Evolutionary conservation across 2,113 vertebrate species (phyloP).

Genomic region (Gymnobelideus leadbeateri): DNA sequence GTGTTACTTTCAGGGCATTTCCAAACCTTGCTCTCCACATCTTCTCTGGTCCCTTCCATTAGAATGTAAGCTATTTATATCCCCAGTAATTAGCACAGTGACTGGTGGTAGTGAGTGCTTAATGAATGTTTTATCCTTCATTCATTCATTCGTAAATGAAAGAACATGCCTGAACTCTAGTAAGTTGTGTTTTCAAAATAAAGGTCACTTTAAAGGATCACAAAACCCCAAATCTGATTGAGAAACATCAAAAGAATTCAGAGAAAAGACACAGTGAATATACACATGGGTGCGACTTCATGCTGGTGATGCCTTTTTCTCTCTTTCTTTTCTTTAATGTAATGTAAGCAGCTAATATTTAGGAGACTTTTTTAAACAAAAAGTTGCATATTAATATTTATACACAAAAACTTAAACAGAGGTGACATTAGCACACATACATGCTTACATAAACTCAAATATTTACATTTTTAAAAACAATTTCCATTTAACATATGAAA

Average conservation of each 20-base stretch:
- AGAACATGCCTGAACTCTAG: slow-evolving; percentile 29
- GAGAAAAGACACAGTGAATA: slow-evolving; percentile 82
- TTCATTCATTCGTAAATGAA: not conserved
- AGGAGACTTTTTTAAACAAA: slow-evolving; percentile 79
- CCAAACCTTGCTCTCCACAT: not conserved
- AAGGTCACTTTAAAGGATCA: slow-evolving; percentile 57
- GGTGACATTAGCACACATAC: slow-evolving; percentile 83
- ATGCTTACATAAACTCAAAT: slow-evolving; percentile 82
- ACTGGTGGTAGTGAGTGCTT: not conserved
- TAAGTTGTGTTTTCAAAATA: slow-evolving; percentile 57
- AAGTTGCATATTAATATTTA: slow-evolving; percentile 83
- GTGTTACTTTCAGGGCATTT: not conserved
- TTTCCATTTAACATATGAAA: slow-evolving; percentile 82
- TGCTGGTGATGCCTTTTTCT: slow-evolving; percentile 84
- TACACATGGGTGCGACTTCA: slow-evolving; percentile 85
- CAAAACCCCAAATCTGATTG: slow-evolving; percentile 66
- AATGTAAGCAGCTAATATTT: slow-evolving; percentile 79
- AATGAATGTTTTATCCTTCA: not conserved
- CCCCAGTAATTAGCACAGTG: not conserved
- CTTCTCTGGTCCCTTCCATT: not conserved
- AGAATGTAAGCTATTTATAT: not conserved
- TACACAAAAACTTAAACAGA: slow-evolving; percentile 80
- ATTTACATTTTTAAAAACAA: slow-evolving; percentile 85
- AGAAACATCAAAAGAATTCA: slow-evolving; percentile 70
- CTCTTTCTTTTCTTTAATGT: slow-evolving; percentile 75